These are phyloP conservation scores for Baccha elongata DNA, from an alignment of 2,888 invertebrate genomes.

Conservation along the genomic window DNA sequence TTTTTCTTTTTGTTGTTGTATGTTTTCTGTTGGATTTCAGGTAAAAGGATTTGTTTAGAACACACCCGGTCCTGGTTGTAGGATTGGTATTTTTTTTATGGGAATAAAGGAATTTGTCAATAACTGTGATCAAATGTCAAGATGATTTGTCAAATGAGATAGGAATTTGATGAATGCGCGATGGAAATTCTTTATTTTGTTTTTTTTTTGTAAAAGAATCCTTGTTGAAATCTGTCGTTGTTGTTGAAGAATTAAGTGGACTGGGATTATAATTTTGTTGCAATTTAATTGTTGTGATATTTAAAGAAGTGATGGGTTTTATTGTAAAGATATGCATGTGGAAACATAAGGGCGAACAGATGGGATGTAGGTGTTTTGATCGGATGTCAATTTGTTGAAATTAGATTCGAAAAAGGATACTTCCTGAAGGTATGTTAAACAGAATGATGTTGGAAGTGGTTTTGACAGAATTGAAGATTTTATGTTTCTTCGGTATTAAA, in stretches of 20 bases:
- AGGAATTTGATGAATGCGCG: constrained; percentile 30
- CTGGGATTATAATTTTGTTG: constrained; percentile 34
- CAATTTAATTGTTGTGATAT: constrained; percentile 35
- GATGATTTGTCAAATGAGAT: constrained; percentile 24
- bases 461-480: too few species aligned
- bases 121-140: constrained; percentile 41
- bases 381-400: constrained; percentile 48
- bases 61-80: constrained; percentile 24
- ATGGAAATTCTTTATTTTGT: constrained; percentile 17
- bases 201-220: too few species aligned
- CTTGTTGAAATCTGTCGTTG: constrained; percentile 1
- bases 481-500: too few species aligned
- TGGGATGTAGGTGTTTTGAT: constrained; percentile 52
- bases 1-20: not conserved
- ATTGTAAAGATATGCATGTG: constrained; percentile 29
- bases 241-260: constrained; percentile 1
- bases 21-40: constrained; percentile 8
- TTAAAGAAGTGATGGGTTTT: not conserved
- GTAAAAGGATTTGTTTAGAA: constrained; percentile 43
- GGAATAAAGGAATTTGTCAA: constrained; percentile 49
- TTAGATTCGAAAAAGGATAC: constrained; percentile 52
- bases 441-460: too few species aligned
- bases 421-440: not conserved
- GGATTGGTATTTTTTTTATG: not conserved
- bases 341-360: constrained; percentile 22